Percentiles rank a stretch among this genome's conserved stretches.
phyloP scores from a whole-genome alignment of 2,888 invertebrate genomes.

The Autographa pulchrina region DNA sequence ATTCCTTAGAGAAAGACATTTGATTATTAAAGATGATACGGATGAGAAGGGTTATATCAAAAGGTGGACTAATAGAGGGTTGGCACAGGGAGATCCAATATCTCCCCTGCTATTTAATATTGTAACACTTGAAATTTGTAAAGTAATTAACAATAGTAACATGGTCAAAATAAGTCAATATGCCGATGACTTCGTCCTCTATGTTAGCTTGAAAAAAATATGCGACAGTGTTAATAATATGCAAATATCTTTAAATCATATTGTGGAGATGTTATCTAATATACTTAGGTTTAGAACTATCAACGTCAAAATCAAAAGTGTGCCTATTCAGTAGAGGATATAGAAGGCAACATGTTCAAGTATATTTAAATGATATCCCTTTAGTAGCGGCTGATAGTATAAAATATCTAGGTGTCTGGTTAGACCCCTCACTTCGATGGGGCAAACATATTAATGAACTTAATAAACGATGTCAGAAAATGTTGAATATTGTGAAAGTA shows the following conservation, averaged over 20 bases:
- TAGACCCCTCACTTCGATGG: conserved; percentile 9
- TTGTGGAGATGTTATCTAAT: background rate
- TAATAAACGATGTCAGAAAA: background rate
- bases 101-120: conserved; percentile 10
- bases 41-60: background rate
- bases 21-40: background rate
- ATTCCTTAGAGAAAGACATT: conserved; percentile 12
- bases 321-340: conserved; percentile 16
- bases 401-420: conserved; percentile 17
- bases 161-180: conserved; percentile 13
- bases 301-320: conserved; percentile 3
- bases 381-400: background rate
- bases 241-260: background rate
- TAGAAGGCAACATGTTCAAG: background rate
- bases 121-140: background rate
- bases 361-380: background rate
- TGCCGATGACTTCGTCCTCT: conserved; percentile 14
- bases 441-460: conserved; percentile 11
- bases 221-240: conserved; percentile 7
- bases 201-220: background rate
- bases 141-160: background rate
- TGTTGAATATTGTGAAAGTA: background rate
- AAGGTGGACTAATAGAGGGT: background rate
- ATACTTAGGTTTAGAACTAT: conserved; percentile 12
- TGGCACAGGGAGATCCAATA: conserved; percentile 5